These are phyloP conservation scores for Cotesia glomerata DNA, from an alignment of 1,140 invertebrate species.

Conservation along the genomic window DNA sequence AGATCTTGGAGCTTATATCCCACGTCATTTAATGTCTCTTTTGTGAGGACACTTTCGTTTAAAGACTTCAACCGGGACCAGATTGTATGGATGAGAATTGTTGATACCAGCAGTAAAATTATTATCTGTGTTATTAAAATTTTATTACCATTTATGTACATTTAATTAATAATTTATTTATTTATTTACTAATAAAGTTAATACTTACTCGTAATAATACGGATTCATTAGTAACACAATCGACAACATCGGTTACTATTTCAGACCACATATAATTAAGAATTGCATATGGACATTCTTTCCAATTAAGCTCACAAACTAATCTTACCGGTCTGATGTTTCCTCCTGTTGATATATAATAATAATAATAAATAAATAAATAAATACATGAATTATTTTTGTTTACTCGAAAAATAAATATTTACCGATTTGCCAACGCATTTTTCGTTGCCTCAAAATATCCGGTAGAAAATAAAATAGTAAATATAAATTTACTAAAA, in stretches of 20 bases:
- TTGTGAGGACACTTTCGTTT: conserved; percentile 19
- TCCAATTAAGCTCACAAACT: conserved; percentile 47
- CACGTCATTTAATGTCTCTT: conserved; percentile 39
- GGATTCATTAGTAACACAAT: conserved; percentile 44
- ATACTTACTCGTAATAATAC: conserved; percentile 45
- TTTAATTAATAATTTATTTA: neutral
- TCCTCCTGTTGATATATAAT: conserved; percentile 43
- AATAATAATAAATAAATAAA: too few relatives aligned
- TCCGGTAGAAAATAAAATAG: too few relatives aligned
- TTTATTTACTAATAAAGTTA: neutral
- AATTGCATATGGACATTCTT: conserved; percentile 45
- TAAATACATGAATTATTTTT: too few relatives aligned
- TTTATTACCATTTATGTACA: neutral
- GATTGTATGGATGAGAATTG: conserved; percentile 39
- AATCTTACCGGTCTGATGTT: conserved; percentile 46
- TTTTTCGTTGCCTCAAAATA: conserved; percentile 23
- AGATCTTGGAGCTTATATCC: conserved; percentile 48
- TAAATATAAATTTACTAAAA: neutral
- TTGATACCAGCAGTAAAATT: conserved; percentile 30
- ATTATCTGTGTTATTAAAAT: conserved; percentile 39
- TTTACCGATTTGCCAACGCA: conserved; percentile 54
- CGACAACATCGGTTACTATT: conserved; percentile 53
- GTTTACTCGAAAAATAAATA: neutral
- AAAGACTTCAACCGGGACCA: conserved; percentile 33
- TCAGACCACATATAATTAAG: conserved; percentile 52